Evolutionary conservation across 2,888 invertebrate genomes (phyloP).

Genomic region (Meandrusa payeni): DNA sequence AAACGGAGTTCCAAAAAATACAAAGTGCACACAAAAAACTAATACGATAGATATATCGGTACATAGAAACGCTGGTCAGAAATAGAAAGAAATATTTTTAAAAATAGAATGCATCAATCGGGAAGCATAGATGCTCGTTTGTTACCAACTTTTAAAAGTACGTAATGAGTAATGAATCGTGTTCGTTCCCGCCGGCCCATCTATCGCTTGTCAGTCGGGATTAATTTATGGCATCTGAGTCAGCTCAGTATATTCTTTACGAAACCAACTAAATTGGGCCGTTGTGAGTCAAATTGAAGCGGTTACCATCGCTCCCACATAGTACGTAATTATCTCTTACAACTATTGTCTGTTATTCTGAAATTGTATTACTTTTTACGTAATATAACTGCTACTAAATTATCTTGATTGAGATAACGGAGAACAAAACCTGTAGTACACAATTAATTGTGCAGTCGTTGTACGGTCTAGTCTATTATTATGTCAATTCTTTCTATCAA

Average conservation of each 20-base stretch:
- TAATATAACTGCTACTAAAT: slow-evolving; percentile 7
- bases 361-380: slow-evolving; percentile 19
- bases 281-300: slow-evolving; percentile 20
- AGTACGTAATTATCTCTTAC: slow-evolving; percentile 8
- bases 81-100: slow-evolving; percentile 4
- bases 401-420: slow-evolving; percentile 7
- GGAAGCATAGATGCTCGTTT: slow-evolving; percentile 18
- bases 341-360: slow-evolving; percentile 18
- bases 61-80: slow-evolving; percentile 2
- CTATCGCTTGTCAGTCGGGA: slow-evolving; percentile 39
- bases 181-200: slow-evolving; percentile 36
- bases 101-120: slow-evolving; percentile 10
- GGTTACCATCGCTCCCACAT: slow-evolving; percentile 14
- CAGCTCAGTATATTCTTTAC: slow-evolving; percentile 38
- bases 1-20: no score
- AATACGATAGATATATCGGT: no score
- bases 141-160: slow-evolving; percentile 23
- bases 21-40: no score
- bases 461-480: neutral
- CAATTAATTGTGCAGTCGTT: slow-evolving; percentile 1
- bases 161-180: slow-evolving; percentile 47
- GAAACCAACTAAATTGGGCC: slow-evolving; percentile 38
- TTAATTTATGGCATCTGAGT: slow-evolving; percentile 40
- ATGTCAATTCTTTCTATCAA: no score
- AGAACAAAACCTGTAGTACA: neutral